Percentiles rank a stretch among this genome's conserved stretches.
Conservation (phyloP, 2,797 vertebrate species). For the Protonibea diacanthus region DNA sequence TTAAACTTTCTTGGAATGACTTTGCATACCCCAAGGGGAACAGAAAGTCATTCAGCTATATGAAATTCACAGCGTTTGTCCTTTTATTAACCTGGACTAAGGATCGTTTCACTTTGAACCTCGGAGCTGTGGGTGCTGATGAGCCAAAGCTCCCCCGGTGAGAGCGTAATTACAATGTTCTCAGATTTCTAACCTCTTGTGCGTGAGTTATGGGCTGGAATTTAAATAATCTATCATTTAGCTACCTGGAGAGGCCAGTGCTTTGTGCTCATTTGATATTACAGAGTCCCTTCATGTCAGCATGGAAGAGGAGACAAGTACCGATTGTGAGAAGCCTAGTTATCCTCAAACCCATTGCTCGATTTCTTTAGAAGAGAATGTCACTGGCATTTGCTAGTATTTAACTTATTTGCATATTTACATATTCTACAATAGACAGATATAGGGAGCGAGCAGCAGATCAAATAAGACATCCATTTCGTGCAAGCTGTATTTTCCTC, state of each 20-base stretch:
- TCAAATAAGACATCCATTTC: slow-evolving; percentile 40
- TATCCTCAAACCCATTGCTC: slow-evolving; percentile 16
- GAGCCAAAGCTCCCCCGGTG: slow-evolving; percentile 53
- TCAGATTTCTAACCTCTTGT: slow-evolving; percentile 52
- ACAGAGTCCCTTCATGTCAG: slow-evolving; percentile 37
- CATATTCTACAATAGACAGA: slow-evolving; percentile 30
- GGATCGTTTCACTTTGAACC: slow-evolving; percentile 58
- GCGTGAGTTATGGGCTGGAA: slow-evolving; percentile 56
- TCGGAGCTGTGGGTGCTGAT: slow-evolving; percentile 49
- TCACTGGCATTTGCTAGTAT: slow-evolving; percentile 48
- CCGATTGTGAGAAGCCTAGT: slow-evolving; percentile 28
- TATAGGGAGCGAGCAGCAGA: slow-evolving; percentile 8
- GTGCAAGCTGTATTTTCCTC: slow-evolving; percentile 20
- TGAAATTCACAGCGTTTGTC: slow-evolving; percentile 34
- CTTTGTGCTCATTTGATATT: slow-evolving; percentile 43
- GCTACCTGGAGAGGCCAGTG: slow-evolving; percentile 46
- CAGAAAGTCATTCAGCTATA: neutral
- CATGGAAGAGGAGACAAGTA: neutral
- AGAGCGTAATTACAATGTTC: slow-evolving; percentile 65
- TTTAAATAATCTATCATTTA: slow-evolving; percentile 71
- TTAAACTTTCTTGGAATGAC: slow-evolving; percentile 37
- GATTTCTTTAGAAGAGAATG: slow-evolving; percentile 25
- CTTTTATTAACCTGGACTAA: slow-evolving; percentile 48
- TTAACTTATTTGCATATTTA: slow-evolving; percentile 55
- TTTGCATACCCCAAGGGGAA: slow-evolving; percentile 18